Conservation (phyloP, 1,140 invertebrate species). For the Agrypnia vestita region DNA sequence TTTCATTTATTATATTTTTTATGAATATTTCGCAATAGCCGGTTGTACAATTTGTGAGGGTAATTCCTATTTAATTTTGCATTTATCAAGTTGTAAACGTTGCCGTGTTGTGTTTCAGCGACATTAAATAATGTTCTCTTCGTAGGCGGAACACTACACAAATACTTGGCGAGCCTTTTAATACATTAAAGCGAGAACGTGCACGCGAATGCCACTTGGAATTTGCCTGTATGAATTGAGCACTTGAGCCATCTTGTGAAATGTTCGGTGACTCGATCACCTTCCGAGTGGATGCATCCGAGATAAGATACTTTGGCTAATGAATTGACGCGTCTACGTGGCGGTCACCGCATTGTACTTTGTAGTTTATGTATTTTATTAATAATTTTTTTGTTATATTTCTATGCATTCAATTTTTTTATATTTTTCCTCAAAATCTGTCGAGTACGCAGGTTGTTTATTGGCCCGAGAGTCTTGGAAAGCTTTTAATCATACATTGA, state of each 20-base stretch:
- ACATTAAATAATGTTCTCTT: conserved; percentile 28
- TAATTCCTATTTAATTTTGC: not conserved
- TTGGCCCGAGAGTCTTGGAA: too few species aligned
- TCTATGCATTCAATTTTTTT: too few species aligned
- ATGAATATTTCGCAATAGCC: too few species aligned
- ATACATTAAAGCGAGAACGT: conserved; percentile 19
- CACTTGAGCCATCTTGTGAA: conserved; percentile 14
- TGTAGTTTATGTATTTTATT: too few species aligned
- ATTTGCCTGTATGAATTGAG: conserved; percentile 36
- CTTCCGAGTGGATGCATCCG: conserved; percentile 30
- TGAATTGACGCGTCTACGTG: too few species aligned
- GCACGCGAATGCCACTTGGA: conserved; percentile 10
- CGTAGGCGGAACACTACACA: not conserved
- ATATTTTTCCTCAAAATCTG: too few species aligned
- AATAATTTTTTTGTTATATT: too few species aligned
- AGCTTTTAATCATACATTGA: too few species aligned
- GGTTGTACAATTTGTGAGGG: too few species aligned
- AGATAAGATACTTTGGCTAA: not conserved
- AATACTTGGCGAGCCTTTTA: conserved; percentile 31
- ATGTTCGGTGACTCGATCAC: conserved; percentile 22
- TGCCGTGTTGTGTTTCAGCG: not conserved
- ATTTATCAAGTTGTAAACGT: not conserved
- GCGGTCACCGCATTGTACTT: too few species aligned
- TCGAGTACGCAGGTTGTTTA: too few species aligned
- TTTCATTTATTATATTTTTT: too few species aligned